A percentile compares a stretch with the other conserved stretches of the same genome.
Evolutionary conservation across 2,113 vertebrate genomes (phyloP).

Genomic region (Desmodus rotundus): DNA sequence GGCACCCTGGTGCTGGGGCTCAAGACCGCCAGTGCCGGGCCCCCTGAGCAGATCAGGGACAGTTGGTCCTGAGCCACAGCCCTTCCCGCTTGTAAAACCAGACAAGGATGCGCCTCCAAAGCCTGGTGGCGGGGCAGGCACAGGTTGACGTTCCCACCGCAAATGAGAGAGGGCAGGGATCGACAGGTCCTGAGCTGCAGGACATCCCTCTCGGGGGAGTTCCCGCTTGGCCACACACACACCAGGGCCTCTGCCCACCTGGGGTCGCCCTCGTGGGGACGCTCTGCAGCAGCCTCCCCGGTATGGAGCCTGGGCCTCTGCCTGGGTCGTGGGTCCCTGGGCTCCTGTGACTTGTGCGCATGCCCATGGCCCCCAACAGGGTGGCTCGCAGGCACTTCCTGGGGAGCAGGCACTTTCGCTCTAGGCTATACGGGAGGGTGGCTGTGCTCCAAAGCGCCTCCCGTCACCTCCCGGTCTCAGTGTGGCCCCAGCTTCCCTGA

Average conservation of each 20-base stretch:
- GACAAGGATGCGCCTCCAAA: background rate
- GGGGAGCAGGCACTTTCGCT: background rate
- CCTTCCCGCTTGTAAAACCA: background rate
- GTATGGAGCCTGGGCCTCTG: background rate
- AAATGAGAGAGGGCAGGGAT: rapidly evolving
- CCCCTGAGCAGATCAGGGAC: rapidly evolving
- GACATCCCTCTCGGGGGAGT: background rate
- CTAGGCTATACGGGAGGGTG: background rate
- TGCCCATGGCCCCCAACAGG: background rate
- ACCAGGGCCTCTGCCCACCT: background rate
- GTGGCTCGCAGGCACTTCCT: background rate
- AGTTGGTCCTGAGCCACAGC: too few species aligned
- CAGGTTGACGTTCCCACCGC: background rate
- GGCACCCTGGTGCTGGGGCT: too few species aligned
- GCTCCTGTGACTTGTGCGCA: background rate
- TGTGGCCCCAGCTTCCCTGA: background rate
- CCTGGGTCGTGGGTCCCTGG: background rate
- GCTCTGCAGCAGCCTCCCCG: background rate
- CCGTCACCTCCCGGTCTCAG: background rate
- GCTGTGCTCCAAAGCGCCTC: background rate
- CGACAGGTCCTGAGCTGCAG: background rate
- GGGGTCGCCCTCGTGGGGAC: background rate
- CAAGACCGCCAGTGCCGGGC: too few species aligned
- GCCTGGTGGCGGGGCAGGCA: rapidly evolving
- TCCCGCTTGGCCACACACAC: background rate